These are phyloP conservation scores for Dryadula phaetusa DNA, from an alignment of 2,888 invertebrate genomes.

Conservation along the genomic window DNA sequence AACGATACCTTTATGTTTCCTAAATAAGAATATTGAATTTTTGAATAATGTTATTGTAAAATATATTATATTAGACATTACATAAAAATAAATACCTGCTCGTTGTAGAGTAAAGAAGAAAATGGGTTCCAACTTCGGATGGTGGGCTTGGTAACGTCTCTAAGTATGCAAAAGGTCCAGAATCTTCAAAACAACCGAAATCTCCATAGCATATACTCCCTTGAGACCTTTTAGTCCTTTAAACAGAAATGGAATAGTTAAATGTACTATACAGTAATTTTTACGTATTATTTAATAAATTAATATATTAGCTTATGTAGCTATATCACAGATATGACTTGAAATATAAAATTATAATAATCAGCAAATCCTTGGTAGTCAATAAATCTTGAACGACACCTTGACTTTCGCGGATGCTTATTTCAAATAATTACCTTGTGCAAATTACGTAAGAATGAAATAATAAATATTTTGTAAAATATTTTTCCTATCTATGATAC, in stretches of 20 bases:
- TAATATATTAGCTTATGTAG: too few species aligned
- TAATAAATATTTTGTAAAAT: not conserved
- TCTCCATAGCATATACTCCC: conserved; percentile 94
- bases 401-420: not conserved
- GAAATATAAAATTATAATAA: not conserved
- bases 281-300: too few species aligned
- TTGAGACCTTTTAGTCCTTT: conserved; percentile 90
- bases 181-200: conserved; percentile 96
- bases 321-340: not conserved
- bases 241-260: conserved; percentile 28
- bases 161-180: conserved; percentile 94
- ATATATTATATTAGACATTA: not conserved
- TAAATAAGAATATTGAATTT: not conserved
- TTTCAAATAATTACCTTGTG: not conserved
- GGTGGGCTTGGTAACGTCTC: conserved; percentile 95
- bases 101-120: conserved; percentile 89
- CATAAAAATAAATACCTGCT: conserved; percentile 77
- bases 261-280: not conserved
- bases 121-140: conserved; percentile 94
- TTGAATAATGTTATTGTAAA: not conserved
- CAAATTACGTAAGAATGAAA: not conserved
- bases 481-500: too few species aligned
- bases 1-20: not conserved
- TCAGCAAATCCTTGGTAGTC: not conserved
- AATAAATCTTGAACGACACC: conserved; percentile 7